A percentile compares a stretch with the other conserved stretches of the same genome.
phyloP scores from a whole-genome alignment of 1,140 invertebrate genomes.

The Drosophila pruinosa region DNA sequence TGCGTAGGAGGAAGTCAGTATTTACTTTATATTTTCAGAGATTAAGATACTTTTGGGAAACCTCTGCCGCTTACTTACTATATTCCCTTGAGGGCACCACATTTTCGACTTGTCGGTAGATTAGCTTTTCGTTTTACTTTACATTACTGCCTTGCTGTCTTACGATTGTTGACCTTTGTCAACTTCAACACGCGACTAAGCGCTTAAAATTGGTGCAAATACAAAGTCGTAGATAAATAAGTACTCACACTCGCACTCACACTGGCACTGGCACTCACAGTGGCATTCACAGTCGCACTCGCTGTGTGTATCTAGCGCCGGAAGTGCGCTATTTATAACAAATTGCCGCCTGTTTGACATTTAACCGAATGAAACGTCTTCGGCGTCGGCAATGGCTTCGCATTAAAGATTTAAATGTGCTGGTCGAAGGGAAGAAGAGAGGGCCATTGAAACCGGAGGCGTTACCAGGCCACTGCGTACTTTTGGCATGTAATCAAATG shows the following conservation, averaged over 20 bases:
- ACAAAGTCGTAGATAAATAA: constrained; percentile 35
- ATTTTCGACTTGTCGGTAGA: constrained; percentile 22
- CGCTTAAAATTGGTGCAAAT: constrained; percentile 71
- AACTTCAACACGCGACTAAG: constrained; percentile 72
- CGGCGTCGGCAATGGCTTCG: constrained; percentile 23
- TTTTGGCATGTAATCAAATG: constrained; percentile 78
- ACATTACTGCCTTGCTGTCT: not conserved
- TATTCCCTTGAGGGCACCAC: constrained; percentile 44
- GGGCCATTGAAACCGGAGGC: constrained; percentile 22
- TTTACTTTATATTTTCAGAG: not conserved
- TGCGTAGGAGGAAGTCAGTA: not conserved
- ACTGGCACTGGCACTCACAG: too few species aligned
- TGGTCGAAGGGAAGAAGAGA: not conserved
- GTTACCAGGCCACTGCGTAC: constrained; percentile 32
- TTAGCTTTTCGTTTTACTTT: constrained; percentile 30
- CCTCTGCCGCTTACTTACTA: not conserved
- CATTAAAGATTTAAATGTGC: constrained; percentile 67
- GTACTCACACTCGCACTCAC: constrained; percentile 4
- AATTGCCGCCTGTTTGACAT: constrained; percentile 79
- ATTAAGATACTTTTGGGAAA: constrained; percentile 3
- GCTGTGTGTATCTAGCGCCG: constrained; percentile 45
- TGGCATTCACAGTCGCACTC: not conserved
- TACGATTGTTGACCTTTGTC: constrained; percentile 76
- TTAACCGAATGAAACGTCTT: constrained; percentile 70
- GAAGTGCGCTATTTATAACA: constrained; percentile 80